A percentile compares a stretch with the other conserved stretches of the same genome.
Evolutionary conservation across 64 coral and sea anemone species (phyloP).

Genomic region (Stichodactyla helianthus): DNA sequence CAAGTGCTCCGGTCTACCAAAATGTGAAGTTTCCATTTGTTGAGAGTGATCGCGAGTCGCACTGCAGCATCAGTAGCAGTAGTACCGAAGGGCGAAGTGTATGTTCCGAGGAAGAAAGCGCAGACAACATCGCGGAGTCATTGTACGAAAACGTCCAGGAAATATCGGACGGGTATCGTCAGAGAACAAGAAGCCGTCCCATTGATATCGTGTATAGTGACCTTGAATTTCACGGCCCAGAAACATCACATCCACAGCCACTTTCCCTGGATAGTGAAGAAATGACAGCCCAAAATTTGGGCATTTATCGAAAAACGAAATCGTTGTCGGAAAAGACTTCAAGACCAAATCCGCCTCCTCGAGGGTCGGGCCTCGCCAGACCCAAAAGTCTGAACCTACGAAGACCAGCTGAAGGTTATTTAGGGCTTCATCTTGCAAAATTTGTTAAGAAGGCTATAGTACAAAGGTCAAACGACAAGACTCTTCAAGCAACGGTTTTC

Average conservation of each 20-base stretch:
- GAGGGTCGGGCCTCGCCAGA: constrained; percentile 30
- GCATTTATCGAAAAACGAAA: not conserved
- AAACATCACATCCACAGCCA: not conserved
- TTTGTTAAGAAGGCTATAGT: constrained; percentile 48
- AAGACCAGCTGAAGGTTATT: constrained; percentile 10
- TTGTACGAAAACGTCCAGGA: constrained; percentile 42
- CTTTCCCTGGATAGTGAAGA: constrained; percentile 1
- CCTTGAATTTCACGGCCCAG: constrained; percentile 45
- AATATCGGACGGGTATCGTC: constrained; percentile 9
- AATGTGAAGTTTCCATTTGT: constrained; percentile 39
- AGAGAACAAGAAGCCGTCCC: constrained; percentile 45
- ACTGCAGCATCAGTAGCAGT: constrained; percentile 23
- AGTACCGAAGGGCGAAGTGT: constrained; percentile 39
- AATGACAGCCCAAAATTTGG: not conserved
- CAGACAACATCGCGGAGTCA: not conserved
- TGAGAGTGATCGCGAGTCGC: constrained; percentile 37
- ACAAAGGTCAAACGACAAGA: constrained; percentile 65
- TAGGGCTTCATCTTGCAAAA: constrained; percentile 66
- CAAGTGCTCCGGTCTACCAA: constrained; percentile 27
- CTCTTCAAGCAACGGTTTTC: constrained; percentile 53
- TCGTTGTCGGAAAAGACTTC: constrained; percentile 21
- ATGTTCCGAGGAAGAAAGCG: constrained; percentile 24
- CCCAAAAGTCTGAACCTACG: constrained; percentile 57
- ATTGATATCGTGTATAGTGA: constrained; percentile 95
- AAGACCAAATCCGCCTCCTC: constrained; percentile 28